Base-by-base conservation (phyloP, 2,113 vertebrate species). In the Menura novaehollandiae region DNA sequence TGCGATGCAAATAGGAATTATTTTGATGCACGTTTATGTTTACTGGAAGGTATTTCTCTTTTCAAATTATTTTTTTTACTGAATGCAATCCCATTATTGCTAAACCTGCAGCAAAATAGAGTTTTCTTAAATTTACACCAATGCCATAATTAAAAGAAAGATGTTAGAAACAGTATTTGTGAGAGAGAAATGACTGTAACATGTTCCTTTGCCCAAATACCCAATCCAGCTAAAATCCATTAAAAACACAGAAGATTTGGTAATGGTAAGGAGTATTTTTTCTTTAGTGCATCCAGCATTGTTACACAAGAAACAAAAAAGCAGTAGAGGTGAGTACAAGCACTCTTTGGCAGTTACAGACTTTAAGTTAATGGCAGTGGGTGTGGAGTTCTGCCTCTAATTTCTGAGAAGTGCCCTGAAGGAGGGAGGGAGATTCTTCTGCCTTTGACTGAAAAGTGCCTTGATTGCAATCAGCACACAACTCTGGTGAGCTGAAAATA, bases 1-100 rank as follows among this genome's bases (percentile, higher is more conserved):
- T 95, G 90, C 82, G 91, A 86, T 88, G 88, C 82, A 96, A 92
- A 90, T 88, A 69, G 71, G 80, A 93, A 91, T 79, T 56, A 33
- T 68, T 96, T 93, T 53, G 58, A 79, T 73, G 49, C 26, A 79
- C 43, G 53, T 73, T 95, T 58, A 71, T 94, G 8, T 77, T 92
- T 71, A 80, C 68, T 80, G 55, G 67, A 59, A 95, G 68, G 35
- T 73, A 55, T 68, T 87, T 81, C 5, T 63, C n/a, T 72, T 79
- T 83, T 55, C 28, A 76, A 35, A 9, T 26, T 1, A 13, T 62
- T 75, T 60, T 84, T 73, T 92, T 82, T 30, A 24, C 28, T 74
- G 67, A 85, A 28, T 51, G 18, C 67, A 83, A 24, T 86, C 74
- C 43, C 9, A 12, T 73, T 90, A 67, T 93, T 90, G 43, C 78